Percentiles rank a stretch among this genome's conserved stretches.
Evolutionary conservation across 2,797 vertebrate species (phyloP).

Genomic region (Glossophaga mutica): DNA sequence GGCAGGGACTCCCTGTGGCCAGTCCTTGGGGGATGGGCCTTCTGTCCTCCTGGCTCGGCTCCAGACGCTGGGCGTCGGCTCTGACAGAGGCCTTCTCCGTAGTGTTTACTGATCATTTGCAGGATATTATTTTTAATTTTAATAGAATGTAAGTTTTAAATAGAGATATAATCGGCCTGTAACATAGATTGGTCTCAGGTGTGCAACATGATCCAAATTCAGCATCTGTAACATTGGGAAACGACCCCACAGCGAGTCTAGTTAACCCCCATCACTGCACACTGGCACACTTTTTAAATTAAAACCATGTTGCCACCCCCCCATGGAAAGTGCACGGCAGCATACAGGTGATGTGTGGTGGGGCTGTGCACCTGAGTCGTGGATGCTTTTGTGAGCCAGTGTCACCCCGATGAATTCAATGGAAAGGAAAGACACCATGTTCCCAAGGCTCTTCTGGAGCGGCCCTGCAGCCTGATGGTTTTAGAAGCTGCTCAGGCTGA

Average conservation of each 20-base stretch:
- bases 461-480: fast-evolving
- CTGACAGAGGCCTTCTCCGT: neutral
- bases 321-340: neutral
- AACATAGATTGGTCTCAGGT: neutral
- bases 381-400: neutral
- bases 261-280: neutral
- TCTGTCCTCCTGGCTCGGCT: neutral
- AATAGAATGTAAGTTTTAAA: neutral
- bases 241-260: neutral
- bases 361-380: neutral
- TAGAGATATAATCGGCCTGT: neutral
- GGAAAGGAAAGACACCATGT: no score
- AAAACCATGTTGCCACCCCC: neutral
- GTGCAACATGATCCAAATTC: neutral
- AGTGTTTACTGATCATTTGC: neutral
- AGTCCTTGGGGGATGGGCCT: no score
- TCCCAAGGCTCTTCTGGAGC: neutral
- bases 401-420: no score
- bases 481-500: neutral
- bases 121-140: neutral
- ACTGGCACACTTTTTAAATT: neutral
- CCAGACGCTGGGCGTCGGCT: neutral
- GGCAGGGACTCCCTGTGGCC: fast-evolving
- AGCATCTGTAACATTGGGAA: neutral
- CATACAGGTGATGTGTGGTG: neutral